Conservation (phyloP, 1,140 invertebrate genomes). For the Ectropis grisescens region DNA sequence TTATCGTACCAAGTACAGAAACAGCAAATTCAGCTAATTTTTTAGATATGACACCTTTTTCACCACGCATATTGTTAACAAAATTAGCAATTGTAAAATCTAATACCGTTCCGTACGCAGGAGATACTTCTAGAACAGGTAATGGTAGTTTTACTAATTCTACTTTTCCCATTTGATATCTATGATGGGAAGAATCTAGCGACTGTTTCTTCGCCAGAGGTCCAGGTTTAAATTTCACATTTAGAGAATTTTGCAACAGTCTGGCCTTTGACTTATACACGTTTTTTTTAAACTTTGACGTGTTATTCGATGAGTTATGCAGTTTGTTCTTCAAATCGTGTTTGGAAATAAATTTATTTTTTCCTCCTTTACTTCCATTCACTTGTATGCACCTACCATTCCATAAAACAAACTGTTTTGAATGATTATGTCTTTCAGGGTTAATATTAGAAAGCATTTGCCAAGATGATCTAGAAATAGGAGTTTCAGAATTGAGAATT, state of each 20-base stretch:
- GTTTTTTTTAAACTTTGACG: no score
- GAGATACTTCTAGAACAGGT: constrained; percentile 32
- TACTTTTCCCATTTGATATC: constrained; percentile 37
- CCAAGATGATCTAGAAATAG: constrained; percentile 42
- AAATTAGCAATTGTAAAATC: constrained; percentile 32
- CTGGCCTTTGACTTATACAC: constrained; percentile 18
- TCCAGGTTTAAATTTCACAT: constrained; percentile 51
- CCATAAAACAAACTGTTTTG: constrained; percentile 42
- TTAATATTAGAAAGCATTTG: constrained; percentile 58
- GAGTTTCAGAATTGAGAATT: constrained; percentile 28
- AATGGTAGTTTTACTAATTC: constrained; percentile 39
- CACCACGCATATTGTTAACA: constrained; percentile 28
- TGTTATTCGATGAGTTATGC: no score
- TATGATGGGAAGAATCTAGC: constrained; percentile 51
- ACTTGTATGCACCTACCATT: constrained; percentile 43
- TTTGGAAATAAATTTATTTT: constrained; percentile 36
- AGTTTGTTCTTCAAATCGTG: constrained; percentile 24
- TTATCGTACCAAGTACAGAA: constrained; percentile 29
- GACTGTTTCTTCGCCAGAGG: constrained; percentile 40
- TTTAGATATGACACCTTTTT: constrained; percentile 32
- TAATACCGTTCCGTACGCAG: constrained; percentile 30
- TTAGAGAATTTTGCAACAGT: constrained; percentile 39
- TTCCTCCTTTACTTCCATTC: constrained; percentile 50
- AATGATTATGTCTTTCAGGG: constrained; percentile 26
- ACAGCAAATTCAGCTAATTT: constrained; percentile 56